Evolutionary conservation across 2,113 vertebrate species (phyloP), one percentile per base, ranked within the genome.

Genomic region (Procavia capensis): DNA sequence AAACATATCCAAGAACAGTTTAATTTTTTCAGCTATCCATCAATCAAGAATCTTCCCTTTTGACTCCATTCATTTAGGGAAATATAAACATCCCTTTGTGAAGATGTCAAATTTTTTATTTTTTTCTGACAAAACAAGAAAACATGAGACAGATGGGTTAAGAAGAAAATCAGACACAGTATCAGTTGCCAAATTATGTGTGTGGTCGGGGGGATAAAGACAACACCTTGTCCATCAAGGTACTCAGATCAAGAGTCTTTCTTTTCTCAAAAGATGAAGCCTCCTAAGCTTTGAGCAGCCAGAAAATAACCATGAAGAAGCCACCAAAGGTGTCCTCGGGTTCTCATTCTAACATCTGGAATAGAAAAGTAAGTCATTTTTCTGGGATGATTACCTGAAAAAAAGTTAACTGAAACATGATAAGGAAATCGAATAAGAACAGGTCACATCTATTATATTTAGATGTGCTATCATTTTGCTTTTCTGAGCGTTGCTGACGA

Each of bases 241-340:
- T 75, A 84, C 47, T 92, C 63, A 95, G 94, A 96, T 89, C 20
- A 97, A 97, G 64, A 54, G 31, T 84, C 54, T 96, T 94, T 90
- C 63, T 79, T 91, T 83, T 83, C 66, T 95, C 80, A 83, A 89
- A 88, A 17, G 88, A 47, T 90, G 76, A 78, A 43, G 87, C 14
- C 34, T 81, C 80, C 75, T 85, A 36, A 43, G 41, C 36, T 74
- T 66, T 78, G 91, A 47, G 84, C 41, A 94, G n/a, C 20, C 17
- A 90, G 79, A 88, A 98, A 96, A 97, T 83, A 97, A 98, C 97
- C 84, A 92, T 97, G 3, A 31, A 97, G 78, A 86, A 85, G 43
- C n/a, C 91, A 94, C 59, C 14, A 25, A 63, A 61, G 25, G 36
- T 90, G 45, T 36, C 95, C 4, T 47, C 24, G 4, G 27, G 17